phyloP scores from a whole-genome alignment of 1,140 invertebrate genomes.

The Zaprionus kolodkinae region DNA sequence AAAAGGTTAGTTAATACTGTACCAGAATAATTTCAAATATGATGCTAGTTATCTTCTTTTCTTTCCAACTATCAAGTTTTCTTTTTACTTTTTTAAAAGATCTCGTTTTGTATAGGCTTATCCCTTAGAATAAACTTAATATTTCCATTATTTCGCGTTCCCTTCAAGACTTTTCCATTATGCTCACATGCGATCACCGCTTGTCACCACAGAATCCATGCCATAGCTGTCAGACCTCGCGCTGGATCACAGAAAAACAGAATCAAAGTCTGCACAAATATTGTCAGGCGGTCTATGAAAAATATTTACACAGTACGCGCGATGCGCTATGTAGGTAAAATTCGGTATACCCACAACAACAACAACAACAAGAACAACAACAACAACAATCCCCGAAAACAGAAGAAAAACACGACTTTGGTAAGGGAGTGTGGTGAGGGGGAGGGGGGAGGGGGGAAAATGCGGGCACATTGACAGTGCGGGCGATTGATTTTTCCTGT shows the following conservation, averaged over 20 bases:
- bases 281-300: conserved; percentile 69
- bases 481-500: conserved; percentile 82
- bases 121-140: too few species aligned
- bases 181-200: not conserved
- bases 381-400: conserved; percentile 11
- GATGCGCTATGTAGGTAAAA: conserved; percentile 57
- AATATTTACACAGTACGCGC: conserved; percentile 77
- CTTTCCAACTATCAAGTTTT: not conserved
- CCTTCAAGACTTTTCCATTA: not conserved
- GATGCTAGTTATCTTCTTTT: too few species aligned
- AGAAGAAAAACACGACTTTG: conserved; percentile 5
- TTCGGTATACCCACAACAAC: conserved; percentile 35
- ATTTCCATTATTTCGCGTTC: not conserved
- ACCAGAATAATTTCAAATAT: too few species aligned
- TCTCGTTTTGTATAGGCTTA: too few species aligned
- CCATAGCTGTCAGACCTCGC: not conserved
- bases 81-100: too few species aligned
- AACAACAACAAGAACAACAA: conserved; percentile 20
- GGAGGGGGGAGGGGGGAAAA: conserved; percentile 52
- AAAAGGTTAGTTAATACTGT: too few species aligned
- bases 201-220: not conserved
- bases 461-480: conserved; percentile 79
- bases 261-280: conserved; percentile 71
- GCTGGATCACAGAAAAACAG: conserved; percentile 16
- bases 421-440: not conserved